Evolutionary conservation across 2,113 vertebrate species (phyloP).

Genomic region (Dromaius novaehollandiae): DNA sequence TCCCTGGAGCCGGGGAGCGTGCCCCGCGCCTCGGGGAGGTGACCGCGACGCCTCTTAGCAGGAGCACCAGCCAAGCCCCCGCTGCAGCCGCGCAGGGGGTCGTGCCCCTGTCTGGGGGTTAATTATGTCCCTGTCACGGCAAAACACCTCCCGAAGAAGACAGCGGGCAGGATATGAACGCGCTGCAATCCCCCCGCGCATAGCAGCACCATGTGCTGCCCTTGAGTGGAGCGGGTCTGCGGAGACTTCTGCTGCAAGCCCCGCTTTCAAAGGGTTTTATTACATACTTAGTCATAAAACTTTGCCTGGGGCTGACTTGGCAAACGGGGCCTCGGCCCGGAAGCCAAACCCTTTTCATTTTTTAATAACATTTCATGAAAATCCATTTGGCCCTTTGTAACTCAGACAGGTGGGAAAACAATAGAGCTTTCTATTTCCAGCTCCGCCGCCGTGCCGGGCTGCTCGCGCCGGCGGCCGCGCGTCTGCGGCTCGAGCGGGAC

Average conservation of each 20-base stretch:
- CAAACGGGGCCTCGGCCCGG: constrained; percentile 47
- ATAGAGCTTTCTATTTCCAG: not conserved
- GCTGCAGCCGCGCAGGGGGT: not conserved
- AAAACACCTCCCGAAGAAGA: not conserved
- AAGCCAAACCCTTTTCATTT: constrained; percentile 62
- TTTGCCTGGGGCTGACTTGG: constrained; percentile 60
- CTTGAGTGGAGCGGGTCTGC: not conserved
- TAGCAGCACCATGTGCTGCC: not conserved
- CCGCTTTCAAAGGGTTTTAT: constrained; percentile 59
- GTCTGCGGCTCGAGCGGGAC: not conserved
- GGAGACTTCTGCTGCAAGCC: constrained; percentile 6
- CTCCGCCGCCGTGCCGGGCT: rapidly evolving
- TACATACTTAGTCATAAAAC: constrained; percentile 60
- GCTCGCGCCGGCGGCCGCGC: not conserved
- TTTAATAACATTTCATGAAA: constrained; percentile 69
- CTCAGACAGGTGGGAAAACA: constrained; percentile 67
- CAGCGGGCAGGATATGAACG: not conserved
- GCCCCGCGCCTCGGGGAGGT: not conserved
- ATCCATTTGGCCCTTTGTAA: constrained; percentile 65
- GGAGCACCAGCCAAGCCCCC: not conserved
- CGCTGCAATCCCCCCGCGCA: not conserved
- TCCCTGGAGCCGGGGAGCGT: not conserved
- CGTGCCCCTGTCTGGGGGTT: rapidly evolving
- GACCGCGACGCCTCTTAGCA: not conserved
- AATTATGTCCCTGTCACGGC: not conserved